Conservation (phyloP, 2,797 vertebrate species). For the Botia almorhae region DNA sequence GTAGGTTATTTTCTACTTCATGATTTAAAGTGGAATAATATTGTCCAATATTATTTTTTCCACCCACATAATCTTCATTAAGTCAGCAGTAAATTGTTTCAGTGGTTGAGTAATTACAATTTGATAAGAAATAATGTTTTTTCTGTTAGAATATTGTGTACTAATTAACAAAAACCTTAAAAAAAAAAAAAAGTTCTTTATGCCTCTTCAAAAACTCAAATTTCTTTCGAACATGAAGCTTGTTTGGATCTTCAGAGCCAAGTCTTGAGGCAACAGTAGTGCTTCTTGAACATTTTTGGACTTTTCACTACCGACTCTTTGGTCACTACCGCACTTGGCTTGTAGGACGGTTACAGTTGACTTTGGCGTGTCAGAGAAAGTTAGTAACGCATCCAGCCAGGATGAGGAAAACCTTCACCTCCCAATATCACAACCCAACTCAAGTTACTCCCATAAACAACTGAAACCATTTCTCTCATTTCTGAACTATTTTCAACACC, state of each 20-base stretch:
- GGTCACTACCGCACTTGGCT: neutral
- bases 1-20: too few relatives aligned
- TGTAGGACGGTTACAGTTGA: neutral
- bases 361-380: neutral
- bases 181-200: neutral
- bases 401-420: neutral
- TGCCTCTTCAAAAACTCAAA: neutral
- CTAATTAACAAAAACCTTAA: neutral
- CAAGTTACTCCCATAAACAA: neutral
- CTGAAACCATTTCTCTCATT: neutral
- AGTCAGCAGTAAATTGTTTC: too few relatives aligned
- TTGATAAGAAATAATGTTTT: too few relatives aligned
- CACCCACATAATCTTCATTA: too few relatives aligned
- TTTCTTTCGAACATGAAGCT: neutral
- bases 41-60: too few relatives aligned
- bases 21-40: too few relatives aligned
- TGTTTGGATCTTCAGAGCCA: neutral
- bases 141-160: too few relatives aligned
- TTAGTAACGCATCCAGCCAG: neutral
- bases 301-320: too few relatives aligned
- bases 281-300: neutral
- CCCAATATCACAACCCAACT: neutral
- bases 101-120: too few relatives aligned
- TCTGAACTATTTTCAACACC: constrained; percentile 19
- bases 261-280: neutral